A percentile compares a stretch with the other conserved stretches of the same genome.
phyloP scores from a whole-genome alignment of 2,888 invertebrate genomes.

The Tortricodes alternella region DNA sequence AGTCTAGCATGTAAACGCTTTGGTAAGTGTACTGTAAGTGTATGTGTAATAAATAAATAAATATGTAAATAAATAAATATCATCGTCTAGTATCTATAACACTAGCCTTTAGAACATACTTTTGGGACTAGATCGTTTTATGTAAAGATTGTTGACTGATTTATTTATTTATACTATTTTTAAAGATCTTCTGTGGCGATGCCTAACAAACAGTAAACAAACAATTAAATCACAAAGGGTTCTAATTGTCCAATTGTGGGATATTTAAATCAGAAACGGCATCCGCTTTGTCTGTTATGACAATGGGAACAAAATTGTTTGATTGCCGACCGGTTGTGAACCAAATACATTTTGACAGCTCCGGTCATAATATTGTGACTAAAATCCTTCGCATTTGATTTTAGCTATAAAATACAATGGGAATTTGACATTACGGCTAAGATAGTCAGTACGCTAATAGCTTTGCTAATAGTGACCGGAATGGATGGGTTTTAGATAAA shows the following conservation, averaged over 20 bases:
- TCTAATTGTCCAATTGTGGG: constrained; percentile 36
- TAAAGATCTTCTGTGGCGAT: not conserved
- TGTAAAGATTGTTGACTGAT: too few species aligned
- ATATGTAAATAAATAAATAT: too few species aligned
- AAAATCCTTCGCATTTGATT: not conserved
- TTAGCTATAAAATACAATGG: not conserved
- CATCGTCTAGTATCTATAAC: too few species aligned
- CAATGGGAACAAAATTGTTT: constrained; percentile 22
- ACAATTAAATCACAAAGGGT: constrained; percentile 35
- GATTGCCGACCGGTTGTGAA: not conserved
- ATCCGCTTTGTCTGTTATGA: constrained; percentile 23
- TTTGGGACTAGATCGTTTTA: too few species aligned
- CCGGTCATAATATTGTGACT: not conserved
- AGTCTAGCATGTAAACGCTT: too few species aligned
- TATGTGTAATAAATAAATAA: too few species aligned
- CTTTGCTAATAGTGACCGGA: too few species aligned
- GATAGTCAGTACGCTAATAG: too few species aligned
- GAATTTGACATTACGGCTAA: too few species aligned
- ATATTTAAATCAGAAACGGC: constrained; percentile 31
- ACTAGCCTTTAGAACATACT: too few species aligned
- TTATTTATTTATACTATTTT: not conserved
- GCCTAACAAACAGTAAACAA: constrained; percentile 31
- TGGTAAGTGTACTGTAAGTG: too few species aligned
- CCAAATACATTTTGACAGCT: constrained; percentile 15
- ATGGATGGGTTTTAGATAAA: too few species aligned